phyloP scores from a whole-genome alignment of 2,888 invertebrate genomes.

The Nebria salina region DNA sequence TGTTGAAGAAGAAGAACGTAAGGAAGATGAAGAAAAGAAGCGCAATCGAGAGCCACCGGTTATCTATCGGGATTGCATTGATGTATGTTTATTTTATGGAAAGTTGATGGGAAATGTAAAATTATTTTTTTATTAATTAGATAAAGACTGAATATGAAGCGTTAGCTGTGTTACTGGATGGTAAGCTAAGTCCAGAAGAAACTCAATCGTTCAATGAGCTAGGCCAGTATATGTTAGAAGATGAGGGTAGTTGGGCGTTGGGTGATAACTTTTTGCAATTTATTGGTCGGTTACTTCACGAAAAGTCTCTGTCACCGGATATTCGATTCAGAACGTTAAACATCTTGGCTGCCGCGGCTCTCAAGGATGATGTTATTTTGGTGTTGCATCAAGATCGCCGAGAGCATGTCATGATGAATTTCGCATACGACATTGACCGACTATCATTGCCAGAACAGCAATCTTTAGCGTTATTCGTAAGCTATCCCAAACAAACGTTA shows the following conservation, averaged over 20 bases:
- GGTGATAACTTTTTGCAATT: slow-evolving; percentile 88
- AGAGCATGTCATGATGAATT: slow-evolving; percentile 89
- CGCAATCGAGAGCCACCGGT: slow-evolving; percentile 81
- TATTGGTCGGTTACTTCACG: slow-evolving; percentile 76
- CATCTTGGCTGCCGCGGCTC: slow-evolving; percentile 78
- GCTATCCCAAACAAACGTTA: slow-evolving; percentile 55
- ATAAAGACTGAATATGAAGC: slow-evolving; percentile 78
- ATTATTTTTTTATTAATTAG: slow-evolving; percentile 59
- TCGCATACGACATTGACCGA: slow-evolving; percentile 82
- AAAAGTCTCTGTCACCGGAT: slow-evolving; percentile 67
- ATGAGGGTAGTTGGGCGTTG: slow-evolving; percentile 92
- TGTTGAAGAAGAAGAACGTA: slow-evolving; percentile 71
- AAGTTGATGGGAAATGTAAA: not conserved
- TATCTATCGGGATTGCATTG: slow-evolving; percentile 75
- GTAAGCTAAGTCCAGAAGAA: slow-evolving; percentile 79
- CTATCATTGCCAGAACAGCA: slow-evolving; percentile 79
- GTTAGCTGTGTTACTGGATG: slow-evolving; percentile 74
- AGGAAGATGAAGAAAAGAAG: slow-evolving; percentile 75
- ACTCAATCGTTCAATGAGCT: slow-evolving; percentile 81
- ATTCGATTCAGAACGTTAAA: slow-evolving; percentile 75
- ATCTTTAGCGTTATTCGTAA: slow-evolving; percentile 82
- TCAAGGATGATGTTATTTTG: slow-evolving; percentile 89
- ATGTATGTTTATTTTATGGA: slow-evolving; percentile 66
- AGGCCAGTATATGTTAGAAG: slow-evolving; percentile 86
- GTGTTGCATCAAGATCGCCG: slow-evolving; percentile 89